Evolutionary conservation across 2,797 vertebrate genomes (phyloP), one percentile per base, ranked within the genome.

Genomic region (Botia kubotai): DNA sequence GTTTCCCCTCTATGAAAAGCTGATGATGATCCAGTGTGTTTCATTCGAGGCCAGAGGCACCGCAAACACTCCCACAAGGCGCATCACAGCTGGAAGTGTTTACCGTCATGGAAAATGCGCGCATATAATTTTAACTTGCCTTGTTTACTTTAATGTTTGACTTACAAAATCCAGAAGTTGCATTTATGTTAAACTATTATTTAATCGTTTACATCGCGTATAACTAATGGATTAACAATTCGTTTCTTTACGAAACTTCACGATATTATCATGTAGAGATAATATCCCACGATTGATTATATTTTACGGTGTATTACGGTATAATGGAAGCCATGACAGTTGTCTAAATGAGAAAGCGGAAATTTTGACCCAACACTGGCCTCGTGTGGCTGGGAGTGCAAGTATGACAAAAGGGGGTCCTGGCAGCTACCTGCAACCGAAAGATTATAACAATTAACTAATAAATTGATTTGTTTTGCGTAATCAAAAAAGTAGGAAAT

Each of bases 31-130:
- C 86, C 82, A 75, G 84, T 87, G 87, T 87, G 79, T 72, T 85
- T 71, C 84, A 89, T 21, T 60, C 74, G 67, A 92, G 92, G 92
- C 92, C 92, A 60, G 71, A 81, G 77, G 82, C 86, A 74, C 79
- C 83, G 85, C 79, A 36, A 43, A 83, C 75, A 81, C 73, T 57
- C 75, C 29, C 81, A 71, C 70, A 68, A 77, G 77, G 70, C 82
- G 29, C 85, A 67, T 78, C 21, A 79, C 77, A 77, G 76, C 80
- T 36, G 19, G 14, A 62, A 46, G n/a, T 58, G 48, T 65, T 65
- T 33, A 65, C 70, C 81, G 82, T 66, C 55, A 75, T 66, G 16
- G 5, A 6, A 19, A 75, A 46, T 4, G 14, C n/a, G 39, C 82
- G 67, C 36, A n/a, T 0, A 0, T 0, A 2, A 0, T 55, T 65